These are phyloP conservation scores for Cataglyphis hispanica DNA, from an alignment of 1,140 invertebrate species.

Conservation along the genomic window DNA sequence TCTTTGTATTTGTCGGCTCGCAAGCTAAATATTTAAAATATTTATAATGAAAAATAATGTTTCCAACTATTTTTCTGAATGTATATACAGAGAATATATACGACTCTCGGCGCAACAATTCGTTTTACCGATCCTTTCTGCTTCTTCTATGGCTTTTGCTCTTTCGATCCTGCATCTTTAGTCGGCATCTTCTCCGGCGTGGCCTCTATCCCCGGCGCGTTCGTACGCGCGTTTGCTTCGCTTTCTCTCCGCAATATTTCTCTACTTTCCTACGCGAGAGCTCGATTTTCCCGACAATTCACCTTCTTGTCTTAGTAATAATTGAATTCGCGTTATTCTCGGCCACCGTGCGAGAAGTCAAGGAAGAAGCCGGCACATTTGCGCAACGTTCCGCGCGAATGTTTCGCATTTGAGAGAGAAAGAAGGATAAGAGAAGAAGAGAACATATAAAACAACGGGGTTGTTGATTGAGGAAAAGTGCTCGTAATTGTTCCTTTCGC, in stretches of 20 bases:
- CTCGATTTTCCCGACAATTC: slow-evolving; percentile 48
- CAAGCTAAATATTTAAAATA: slow-evolving; percentile 5
- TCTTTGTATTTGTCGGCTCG: not conserved
- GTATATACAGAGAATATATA: slow-evolving; percentile 47
- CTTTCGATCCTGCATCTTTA: slow-evolving; percentile 38
- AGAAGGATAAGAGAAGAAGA: not conserved
- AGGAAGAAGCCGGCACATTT: slow-evolving; percentile 12
- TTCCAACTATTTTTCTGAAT: slow-evolving; percentile 19
- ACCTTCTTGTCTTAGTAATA: slow-evolving; percentile 63
- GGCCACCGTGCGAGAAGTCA: slow-evolving; percentile 39
- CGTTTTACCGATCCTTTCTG: slow-evolving; percentile 31
- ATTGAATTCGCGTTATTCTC: slow-evolving; percentile 74
- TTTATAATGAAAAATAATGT: slow-evolving; percentile 21
- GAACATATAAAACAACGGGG: not conserved
- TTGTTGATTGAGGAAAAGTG: slow-evolving; percentile 6
- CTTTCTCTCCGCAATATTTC: slow-evolving; percentile 58
- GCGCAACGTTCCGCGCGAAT: slow-evolving; percentile 3
- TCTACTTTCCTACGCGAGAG: slow-evolving; percentile 40
- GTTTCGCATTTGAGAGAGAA: slow-evolving; percentile 58
- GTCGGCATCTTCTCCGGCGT: not conserved
- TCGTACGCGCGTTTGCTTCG: slow-evolving; percentile 32
- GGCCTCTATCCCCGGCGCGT: not conserved
- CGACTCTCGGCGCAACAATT: slow-evolving; percentile 3
- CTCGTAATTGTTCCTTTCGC: not conserved
- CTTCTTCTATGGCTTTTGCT: not conserved